Base-by-base conservation (phyloP, 2,797 vertebrate species). In the Poeciliopsis presidionis region DNA sequence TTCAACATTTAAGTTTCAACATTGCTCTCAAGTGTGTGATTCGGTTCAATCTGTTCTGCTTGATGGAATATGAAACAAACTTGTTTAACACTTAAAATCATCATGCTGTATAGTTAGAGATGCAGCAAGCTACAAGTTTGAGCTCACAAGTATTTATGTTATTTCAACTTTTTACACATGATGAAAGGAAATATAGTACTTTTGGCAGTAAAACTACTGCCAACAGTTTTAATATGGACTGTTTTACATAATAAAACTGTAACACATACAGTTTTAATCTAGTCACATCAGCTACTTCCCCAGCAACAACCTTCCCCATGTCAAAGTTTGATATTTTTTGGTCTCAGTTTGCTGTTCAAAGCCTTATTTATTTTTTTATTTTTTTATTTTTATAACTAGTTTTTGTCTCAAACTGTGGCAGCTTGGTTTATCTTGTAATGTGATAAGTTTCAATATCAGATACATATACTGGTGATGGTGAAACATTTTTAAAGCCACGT, bases 21-120 rank as follows among this genome's bases (percentile, higher is more conserved):
- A 57, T 46, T 18, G 61, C 63, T 82, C 75, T 46, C 63, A 16
- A 5, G 45, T 76, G 25, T 59, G 0, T 49, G 45, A 41, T 63
- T 73, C 41, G 14, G 43, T n/a, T 72, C 55, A 55, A 7, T 59
- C 46, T 61, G 33, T 20, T 51, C n/a, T 22, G 43, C 8, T 49
- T 45, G 20, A 53, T 67, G 53, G 0, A 75, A 65, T 55, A 74
- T 65, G 22, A 82, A 69, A 61, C 36, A 65, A 65, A 69, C 22
- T 25, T 43, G 22, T 12, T 41, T 67, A 67, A 69, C 9, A 43
- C 11, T 69, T 69, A 13, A 25, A 69, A 43, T 43, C 9, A 45
- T 67, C 18, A 41, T 39, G 4, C 22, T 11, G 18, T 22, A 22
- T 25, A 20, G 7, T 67, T 67, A 22, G 12, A 39, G 63, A 65